These are phyloP conservation scores for Holothuria scabra DNA, from an alignment of 53 echinoderm and acorn worm genomes.

Conservation along the genomic window DNA sequence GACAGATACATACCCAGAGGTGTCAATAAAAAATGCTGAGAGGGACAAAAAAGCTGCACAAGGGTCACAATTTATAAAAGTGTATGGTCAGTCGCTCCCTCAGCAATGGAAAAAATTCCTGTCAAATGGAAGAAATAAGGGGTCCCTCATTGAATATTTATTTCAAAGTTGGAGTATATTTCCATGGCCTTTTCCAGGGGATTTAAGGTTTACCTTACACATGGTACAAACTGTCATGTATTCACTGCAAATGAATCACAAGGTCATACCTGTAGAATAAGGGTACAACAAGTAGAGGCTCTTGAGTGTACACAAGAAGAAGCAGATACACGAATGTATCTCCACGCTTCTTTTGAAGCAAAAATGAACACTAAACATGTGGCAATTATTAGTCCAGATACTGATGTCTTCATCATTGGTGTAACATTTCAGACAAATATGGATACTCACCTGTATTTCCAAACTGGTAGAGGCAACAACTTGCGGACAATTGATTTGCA, in stretches of 20 bases:
- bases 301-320: too few relatives aligned
- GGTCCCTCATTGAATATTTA: constrained; percentile 35
- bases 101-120: constrained; percentile 66
- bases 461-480: background rate
- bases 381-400: too few relatives aligned
- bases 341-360: too few relatives aligned
- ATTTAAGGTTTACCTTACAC: background rate
- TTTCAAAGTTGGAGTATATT: constrained; percentile 36
- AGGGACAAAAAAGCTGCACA: constrained; percentile 40
- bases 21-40: constrained; percentile 64
- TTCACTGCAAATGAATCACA: too few relatives aligned
- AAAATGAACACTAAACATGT: too few relatives aligned
- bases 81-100: constrained; percentile 50
- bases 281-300: too few relatives aligned
- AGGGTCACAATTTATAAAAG: constrained; percentile 32
- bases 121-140: constrained; percentile 46
- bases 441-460: too few relatives aligned
- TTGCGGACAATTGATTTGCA: constrained; percentile 1
- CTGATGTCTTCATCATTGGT: too few relatives aligned
- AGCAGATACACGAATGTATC: too few relatives aligned
- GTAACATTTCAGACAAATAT: too few relatives aligned
- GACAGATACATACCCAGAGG: constrained; percentile 59
- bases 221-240: too few relatives aligned
- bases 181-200: background rate
- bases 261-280: too few relatives aligned